Base-by-base conservation (phyloP, 2,113 vertebrate genomes). In the Symphodus melops region DNA sequence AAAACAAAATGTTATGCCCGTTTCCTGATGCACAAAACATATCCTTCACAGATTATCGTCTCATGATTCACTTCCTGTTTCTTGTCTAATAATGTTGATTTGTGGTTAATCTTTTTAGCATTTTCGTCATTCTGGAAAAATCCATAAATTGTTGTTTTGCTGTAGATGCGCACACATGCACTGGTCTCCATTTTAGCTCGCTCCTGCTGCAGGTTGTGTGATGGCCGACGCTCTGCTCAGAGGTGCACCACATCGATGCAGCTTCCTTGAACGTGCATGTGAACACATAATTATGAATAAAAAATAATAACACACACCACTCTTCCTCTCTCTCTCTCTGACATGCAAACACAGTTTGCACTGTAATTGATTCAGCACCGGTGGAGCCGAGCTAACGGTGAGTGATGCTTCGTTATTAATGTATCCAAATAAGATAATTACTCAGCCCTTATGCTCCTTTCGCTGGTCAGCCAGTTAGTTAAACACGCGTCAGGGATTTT, bases 401-500 rank as follows among this genome's bases (percentile, higher is more conserved):
- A 90, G 85, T 81, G 85, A 89, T 77, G 87, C 75, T 68, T 81
- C 67, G 77, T 90, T 85, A 82, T 90, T 80, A 90, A 88, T 85
- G 88, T 86, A 89, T 90, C 87, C 80, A 77, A 85, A 91, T 88
- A 76, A 92, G 85, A 88, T 92, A 89, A 91, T 93, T 86, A 92
- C 88, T 92, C 79, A 68, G 79, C 75, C 88, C 84, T 78, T 79
- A 82, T 82, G 82, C 86, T 88, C 86, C 86, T 81, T 81, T 67
- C 25, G 37, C 72, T 42, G 78, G 48, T 81, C 89, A 44, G 82
- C 78, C 88, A 90, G 89, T 91, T 86, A 88, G 87, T 93, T 91
- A 92, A 93, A 94, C 91, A 93, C 79, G 77, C 84, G 84, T 88
- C 87, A 0, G 86, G 92, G 91, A 93, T 93, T 91, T 92, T 88